Conservation (phyloP, 2,113 vertebrate species). For the Platycercus adscitus region DNA sequence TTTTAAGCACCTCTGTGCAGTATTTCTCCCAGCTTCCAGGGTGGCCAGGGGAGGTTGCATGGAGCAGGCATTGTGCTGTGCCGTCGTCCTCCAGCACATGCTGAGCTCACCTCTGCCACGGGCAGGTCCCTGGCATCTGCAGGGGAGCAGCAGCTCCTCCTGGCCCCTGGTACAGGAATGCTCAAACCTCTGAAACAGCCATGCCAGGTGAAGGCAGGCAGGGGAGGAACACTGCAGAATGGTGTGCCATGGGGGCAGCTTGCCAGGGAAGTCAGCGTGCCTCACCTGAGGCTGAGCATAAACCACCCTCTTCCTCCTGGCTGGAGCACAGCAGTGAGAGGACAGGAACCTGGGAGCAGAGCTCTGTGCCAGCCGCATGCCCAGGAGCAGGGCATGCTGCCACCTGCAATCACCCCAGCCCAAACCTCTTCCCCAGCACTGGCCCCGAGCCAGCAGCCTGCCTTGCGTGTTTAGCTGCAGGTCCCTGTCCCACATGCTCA, state of each 20-base stretch:
- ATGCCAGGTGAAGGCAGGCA: not conserved
- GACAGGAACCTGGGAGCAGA: not conserved
- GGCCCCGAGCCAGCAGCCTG: not conserved
- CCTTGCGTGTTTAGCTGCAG: not conserved
- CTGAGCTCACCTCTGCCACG: fast-evolving
- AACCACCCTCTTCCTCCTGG: not conserved
- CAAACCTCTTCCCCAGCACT: not conserved
- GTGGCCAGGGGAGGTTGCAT: fast-evolving
- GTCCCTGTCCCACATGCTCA: not conserved
- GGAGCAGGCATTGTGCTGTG: fast-evolving
- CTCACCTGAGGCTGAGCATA: not conserved
- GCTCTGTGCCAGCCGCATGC: not conserved
- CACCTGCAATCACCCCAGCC: fast-evolving
- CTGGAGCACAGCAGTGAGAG: not conserved
- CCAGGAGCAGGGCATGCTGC: not conserved
- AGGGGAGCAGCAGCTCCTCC: not conserved
- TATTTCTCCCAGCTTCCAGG: fast-evolving
- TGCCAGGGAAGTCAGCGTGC: not conserved
- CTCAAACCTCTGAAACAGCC: not conserved
- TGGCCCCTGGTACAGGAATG: not conserved
- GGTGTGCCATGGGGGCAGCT: not conserved
- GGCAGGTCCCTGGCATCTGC: not conserved
- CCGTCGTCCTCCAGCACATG: fast-evolving
- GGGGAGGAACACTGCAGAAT: not conserved
- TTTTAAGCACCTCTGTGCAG: not conserved